Conservation (phyloP, 2,888 invertebrate species). For the Eupithecia exiguata region DNA sequence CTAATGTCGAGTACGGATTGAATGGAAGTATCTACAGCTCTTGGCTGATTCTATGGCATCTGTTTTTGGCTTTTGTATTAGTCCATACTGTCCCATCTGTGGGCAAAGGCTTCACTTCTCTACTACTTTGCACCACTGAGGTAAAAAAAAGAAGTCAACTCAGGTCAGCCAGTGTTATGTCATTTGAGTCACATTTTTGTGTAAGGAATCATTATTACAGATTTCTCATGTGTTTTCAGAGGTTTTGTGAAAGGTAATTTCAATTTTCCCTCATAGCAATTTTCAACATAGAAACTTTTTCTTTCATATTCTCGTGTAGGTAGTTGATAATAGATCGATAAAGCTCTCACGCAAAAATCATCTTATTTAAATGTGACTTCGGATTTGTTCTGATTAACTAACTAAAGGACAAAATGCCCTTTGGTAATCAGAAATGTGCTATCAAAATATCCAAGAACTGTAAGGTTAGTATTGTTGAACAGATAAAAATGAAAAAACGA, state of each 20-base stretch:
- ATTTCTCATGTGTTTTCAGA: neutral
- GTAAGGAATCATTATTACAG: neutral
- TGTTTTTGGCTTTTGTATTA: neutral
- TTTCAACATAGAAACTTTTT: too few relatives aligned
- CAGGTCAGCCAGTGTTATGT: neutral
- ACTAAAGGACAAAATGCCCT: too few relatives aligned
- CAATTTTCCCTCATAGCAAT: too few relatives aligned
- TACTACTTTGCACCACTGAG: too few relatives aligned
- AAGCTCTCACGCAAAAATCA: neutral
- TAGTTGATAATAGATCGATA: neutral
- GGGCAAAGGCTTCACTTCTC: too few relatives aligned
- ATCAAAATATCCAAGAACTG: slow-evolving; percentile 1
- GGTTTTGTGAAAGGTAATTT: neutral
- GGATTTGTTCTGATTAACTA: too few relatives aligned
- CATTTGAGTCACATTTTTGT: too few relatives aligned
- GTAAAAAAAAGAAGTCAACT: neutral
- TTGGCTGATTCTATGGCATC: slow-evolving; percentile 10
- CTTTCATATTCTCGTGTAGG: too few relatives aligned
- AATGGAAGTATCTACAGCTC: slow-evolving; percentile 62
- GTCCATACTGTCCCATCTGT: too few relatives aligned
- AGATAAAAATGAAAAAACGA: slow-evolving; percentile 69
- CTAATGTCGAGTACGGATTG: slow-evolving; percentile 70
- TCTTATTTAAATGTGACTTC: neutral
- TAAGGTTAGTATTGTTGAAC: slow-evolving; percentile 69
- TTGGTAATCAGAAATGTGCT: neutral